Evolutionary conservation across 2,888 invertebrate genomes (phyloP).

Genomic region (Zaprionus obscuricornis): DNA sequence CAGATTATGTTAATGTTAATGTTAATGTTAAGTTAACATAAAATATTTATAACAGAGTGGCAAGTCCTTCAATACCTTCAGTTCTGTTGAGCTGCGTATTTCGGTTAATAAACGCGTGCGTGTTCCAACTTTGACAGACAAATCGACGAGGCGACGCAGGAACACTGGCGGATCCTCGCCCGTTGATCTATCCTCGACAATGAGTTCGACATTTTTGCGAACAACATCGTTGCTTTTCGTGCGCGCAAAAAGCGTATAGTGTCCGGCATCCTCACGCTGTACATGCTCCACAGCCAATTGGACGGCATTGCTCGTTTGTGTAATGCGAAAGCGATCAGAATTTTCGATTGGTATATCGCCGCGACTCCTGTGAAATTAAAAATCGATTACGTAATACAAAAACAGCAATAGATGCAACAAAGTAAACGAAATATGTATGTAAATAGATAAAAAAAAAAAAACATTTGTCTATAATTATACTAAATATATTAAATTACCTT

Average conservation of each 20-base stretch:
- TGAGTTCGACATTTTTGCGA: slow-evolving; percentile 85
- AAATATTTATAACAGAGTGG: too few relatives aligned
- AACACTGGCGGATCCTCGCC: slow-evolving; percentile 92
- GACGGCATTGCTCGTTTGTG: slow-evolving; percentile 86
- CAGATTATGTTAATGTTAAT: too few relatives aligned
- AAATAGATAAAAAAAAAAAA: too few relatives aligned
- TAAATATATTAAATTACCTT: too few relatives aligned
- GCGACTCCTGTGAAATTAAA: slow-evolving; percentile 83
- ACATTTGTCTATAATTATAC: too few relatives aligned
- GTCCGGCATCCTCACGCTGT: slow-evolving; percentile 88
- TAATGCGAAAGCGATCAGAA: slow-evolving; percentile 87
- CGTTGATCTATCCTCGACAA: slow-evolving; percentile 85
- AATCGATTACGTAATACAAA: not conserved
- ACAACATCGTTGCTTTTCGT: slow-evolving; percentile 85
- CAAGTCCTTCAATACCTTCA: too few relatives aligned
- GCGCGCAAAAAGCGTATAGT: slow-evolving; percentile 89
- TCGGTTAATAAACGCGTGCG: slow-evolving; percentile 93
- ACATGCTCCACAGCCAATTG: slow-evolving; percentile 91
- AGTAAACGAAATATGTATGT: too few relatives aligned
- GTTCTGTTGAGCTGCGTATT: slow-evolving; percentile 90
- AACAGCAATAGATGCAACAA: not conserved
- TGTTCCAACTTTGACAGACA: slow-evolving; percentile 95
- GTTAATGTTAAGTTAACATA: too few relatives aligned
- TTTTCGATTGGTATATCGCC: slow-evolving; percentile 87
- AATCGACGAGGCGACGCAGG: slow-evolving; percentile 92